phyloP scores from a whole-genome alignment of 1,140 invertebrate species.

The Metaphire vulgaris region DNA sequence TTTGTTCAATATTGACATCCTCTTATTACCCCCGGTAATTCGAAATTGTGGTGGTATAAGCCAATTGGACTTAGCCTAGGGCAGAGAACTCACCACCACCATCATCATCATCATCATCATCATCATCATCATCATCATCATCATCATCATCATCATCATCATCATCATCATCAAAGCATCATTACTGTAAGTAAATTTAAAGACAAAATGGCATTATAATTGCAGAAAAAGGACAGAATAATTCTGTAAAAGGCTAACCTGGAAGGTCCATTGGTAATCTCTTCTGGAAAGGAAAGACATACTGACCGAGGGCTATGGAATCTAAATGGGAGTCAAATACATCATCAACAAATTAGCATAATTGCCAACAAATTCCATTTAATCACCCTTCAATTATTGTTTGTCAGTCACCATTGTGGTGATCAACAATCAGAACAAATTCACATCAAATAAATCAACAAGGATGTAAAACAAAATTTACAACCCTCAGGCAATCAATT shows the following conservation, averaged over 20 bases:
- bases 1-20: too few species aligned
- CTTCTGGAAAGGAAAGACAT: not conserved
- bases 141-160: conserved; percentile 10
- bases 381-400: not conserved
- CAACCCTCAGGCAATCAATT: not conserved
- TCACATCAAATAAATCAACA: not conserved
- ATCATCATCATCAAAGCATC: conserved; percentile 17
- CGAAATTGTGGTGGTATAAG: too few species aligned
- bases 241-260: too few species aligned
- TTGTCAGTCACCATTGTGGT: not conserved
- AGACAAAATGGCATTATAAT: too few species aligned
- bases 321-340: too few species aligned
- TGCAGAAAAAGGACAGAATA: too few species aligned
- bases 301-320: not conserved
- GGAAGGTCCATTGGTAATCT: not conserved
- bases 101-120: conserved; percentile 10
- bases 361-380: not conserved
- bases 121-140: conserved; percentile 20
- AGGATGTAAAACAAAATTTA: not conserved
- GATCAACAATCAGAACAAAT: not conserved
- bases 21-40: too few species aligned
- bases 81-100: conserved; percentile 9
- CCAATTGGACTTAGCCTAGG: too few species aligned
- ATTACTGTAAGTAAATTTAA: not conserved
- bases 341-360: too few species aligned